Evolutionary conservation across 2,113 vertebrate species (phyloP).

Genomic region (Terrapene triunguis): DNA sequence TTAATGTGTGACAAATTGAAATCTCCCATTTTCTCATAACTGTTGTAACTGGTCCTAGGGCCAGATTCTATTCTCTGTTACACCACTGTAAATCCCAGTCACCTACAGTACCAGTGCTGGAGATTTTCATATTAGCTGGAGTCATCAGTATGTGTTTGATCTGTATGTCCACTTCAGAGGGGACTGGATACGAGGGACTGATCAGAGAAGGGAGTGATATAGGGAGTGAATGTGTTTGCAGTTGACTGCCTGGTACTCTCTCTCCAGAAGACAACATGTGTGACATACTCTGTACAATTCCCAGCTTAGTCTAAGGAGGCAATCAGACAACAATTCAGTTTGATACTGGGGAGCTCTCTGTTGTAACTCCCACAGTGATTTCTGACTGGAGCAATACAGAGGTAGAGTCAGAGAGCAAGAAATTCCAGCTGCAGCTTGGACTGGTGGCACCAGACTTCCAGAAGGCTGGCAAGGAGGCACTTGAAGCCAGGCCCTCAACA

Average conservation of each 20-base stretch:
- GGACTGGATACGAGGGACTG: not conserved
- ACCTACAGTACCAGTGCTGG: not conserved
- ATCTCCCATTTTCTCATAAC: not conserved
- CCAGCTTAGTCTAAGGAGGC: not conserved
- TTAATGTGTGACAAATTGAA: not conserved
- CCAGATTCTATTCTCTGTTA: not conserved
- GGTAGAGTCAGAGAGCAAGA: not conserved
- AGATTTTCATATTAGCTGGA: not conserved
- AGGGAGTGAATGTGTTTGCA: not conserved
- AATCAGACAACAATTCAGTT: not conserved
- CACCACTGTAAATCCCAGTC: not conserved
- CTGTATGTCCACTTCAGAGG: not conserved
- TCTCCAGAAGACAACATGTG: not conserved
- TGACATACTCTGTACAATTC: not conserved
- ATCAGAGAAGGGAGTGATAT: not conserved
- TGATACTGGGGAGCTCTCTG: not conserved
- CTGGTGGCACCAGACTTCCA: not conserved
- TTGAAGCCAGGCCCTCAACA: not conserved
- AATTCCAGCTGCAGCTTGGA: not conserved
- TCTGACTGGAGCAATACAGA: not conserved
- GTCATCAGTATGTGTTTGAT: not conserved
- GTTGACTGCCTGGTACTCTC: not conserved
- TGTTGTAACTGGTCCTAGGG: not conserved
- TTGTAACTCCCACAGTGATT: not conserved
- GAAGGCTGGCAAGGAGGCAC: not conserved